Evolutionary conservation across 2,888 invertebrate species (phyloP), one percentile per base, ranked within the genome.

Genomic region (Drosophila sordidula): DNA sequence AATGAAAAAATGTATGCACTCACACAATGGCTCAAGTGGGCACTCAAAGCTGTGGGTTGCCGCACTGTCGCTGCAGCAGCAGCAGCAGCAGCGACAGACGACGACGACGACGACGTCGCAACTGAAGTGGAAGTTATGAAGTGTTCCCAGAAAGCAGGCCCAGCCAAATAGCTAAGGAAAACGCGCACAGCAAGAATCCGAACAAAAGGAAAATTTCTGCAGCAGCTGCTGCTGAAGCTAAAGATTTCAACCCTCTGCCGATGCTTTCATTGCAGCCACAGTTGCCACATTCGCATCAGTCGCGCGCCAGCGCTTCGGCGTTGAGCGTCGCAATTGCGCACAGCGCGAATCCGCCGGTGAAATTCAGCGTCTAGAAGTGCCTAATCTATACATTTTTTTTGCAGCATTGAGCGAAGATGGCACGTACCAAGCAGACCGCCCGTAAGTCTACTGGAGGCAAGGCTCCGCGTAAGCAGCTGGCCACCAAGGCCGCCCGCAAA

Each of bases 361-460:
- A 9, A 32, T 22, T n/a, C 5, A 38, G 18, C 11, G 22, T 41
- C n/a, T n/a, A n/a, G 18, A 1, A 26, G 8, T 18, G 11, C 4
- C 39, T 1, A 11, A 16, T 34, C 6, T 18, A 32, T 39, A 29
- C 8, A 12, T 46, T 26, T 22, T 1, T 22, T 1, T 61, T 63
- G 22, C 49, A 63, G 42, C 8, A 16, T 39, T 46, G 29, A 59
- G 11, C 2, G 34, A 93, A 73, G 80, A 98, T 98, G 98, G 98
- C 98, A 80, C 98, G 98, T 96, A 98, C 98, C 32, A 98, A 98
- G 95, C 98, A 98, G 93, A 98, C 98, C 57, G 98, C 98, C 58
- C 97, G 98, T 95, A 98, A 98, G 93, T 98, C 98, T 1, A 98
- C 98, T 62, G 98, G 98, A 95, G 98, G 98, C 89, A 98, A 98